Base-by-base conservation (phyloP, 2,888 invertebrate species). In the Drosophila mayaguana region DNA sequence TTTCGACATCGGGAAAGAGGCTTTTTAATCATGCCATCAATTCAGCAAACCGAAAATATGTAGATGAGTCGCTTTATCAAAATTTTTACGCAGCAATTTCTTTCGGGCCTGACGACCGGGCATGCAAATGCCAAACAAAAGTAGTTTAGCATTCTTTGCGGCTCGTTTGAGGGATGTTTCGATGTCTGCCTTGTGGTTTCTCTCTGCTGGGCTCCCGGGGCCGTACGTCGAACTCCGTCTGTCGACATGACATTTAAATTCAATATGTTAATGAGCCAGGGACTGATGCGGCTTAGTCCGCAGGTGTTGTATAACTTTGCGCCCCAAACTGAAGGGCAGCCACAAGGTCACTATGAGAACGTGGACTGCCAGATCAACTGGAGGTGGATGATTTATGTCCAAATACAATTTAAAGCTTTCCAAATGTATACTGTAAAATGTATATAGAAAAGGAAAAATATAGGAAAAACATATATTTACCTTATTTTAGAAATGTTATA, bases 191-290 rank as follows among this genome's bases (percentile, higher is more conserved):
- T 57, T 64, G 66, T 55, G 67, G 77, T 63, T 68, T 62, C 11
- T 2, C 14, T 32, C n/a, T 28, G 38, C 36, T 50, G 36, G 14
- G 53, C 42, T 59, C 53, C 53, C 18, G 18, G 14, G 59, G 51
- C 28, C 50, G 14, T 20, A 38, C 32, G 57, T 57, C 53, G 67
- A 66, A 66, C 40, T 53, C 43, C 55, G 72, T 71, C 72, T 57
- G 71, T 63, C 73, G 72, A 72, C 81, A 76, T 72, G 82, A 72
- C 82, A 83, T 83, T 83, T 73, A 82, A 88, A 85, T 85, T 85
- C 89, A 85, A 86, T 85, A 85, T 85, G 85, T 83, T 85, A 85
- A 85, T 85, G 87, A 88, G 83, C 48, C 69, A 56, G 59, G 57
- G 50, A 6, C 40, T 55, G 36, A 22, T 16, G 22, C 63, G 22